Conservation (phyloP, 2,113 vertebrate genomes). For the Tonatia bakeri region DNA sequence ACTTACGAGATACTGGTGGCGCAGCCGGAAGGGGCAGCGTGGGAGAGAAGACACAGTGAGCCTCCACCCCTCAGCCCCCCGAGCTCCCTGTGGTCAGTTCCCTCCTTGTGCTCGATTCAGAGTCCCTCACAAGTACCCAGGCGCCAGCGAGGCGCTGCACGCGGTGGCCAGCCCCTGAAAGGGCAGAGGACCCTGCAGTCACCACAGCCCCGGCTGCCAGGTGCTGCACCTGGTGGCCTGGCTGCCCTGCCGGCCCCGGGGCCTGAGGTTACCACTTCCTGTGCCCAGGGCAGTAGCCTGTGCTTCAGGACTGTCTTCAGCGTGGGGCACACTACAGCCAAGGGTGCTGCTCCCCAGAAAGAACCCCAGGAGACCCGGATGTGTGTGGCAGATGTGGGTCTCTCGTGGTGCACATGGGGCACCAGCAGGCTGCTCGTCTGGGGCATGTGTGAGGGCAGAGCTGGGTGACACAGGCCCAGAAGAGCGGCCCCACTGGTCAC, state of each 20-base stretch:
- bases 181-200: background rate
- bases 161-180: background rate
- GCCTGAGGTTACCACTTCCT: background rate
- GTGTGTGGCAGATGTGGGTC: background rate
- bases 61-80: background rate
- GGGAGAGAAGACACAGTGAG: slow-evolving; percentile 54
- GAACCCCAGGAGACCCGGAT: background rate
- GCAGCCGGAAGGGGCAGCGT: slow-evolving; percentile 10
- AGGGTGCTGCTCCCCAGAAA: background rate
- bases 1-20: slow-evolving; percentile 91
- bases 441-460: background rate
- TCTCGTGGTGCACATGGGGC: rapidly evolving
- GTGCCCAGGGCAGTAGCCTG: background rate
- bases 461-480: background rate
- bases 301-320: background rate
- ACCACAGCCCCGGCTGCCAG: background rate
- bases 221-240: background rate
- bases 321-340: no score
- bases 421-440: background rate
- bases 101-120: background rate
- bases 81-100: background rate
- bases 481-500: background rate
- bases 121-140: background rate
- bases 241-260: background rate
- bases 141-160: background rate